Evolutionary conservation across 1,140 invertebrate genomes (phyloP), one percentile per base, ranked within the genome.

Genomic region (Drosophila mayri): DNA sequence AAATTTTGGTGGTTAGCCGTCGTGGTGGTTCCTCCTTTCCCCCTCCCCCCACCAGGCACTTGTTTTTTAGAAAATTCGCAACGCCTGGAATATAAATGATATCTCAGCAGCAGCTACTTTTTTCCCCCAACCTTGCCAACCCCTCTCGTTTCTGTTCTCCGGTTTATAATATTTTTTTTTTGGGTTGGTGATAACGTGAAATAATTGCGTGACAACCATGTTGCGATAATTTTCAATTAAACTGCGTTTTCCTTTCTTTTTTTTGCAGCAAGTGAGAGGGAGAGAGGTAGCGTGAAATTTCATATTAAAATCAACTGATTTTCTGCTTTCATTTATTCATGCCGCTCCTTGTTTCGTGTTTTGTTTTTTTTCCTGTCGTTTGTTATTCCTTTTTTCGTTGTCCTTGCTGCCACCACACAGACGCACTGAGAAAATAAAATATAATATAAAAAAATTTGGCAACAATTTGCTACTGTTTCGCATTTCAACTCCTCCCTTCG

Each of bases 151-250:
- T 20, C 40, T 47, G 10, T 46, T 46, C 2, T 12, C 10, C 18
- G 8, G 16, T 38, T n/a, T 3, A 3, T 9, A 0, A n/a, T n/a
- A n/a, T 47, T 32, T n/a, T 40, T 61, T 37, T 30, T 41, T 37
- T 74, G 43, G 81, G 67, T 41, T 63, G 85, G 85, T 90, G 85
- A 90, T 90, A 90, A 90, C 85, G 85, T 73, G 85, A 90, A 90
- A 87, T 92, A 92, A 92, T 92, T 92, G 90, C 90, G 90, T 90
- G 84, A 92, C 90, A 92, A 92, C 86, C 90, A 90, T 92, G 86
- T 88, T 82, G 83, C 79, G 90, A 92, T 92, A 92, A 92, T 92
- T 91, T 91, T 92, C 91, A 90, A 92, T 92, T 91, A 92, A 90
- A 92, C 76, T 79, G 67, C 84, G 76, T 84, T 88, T 87, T 87